Conservation (phyloP, 64 coral and sea anemone species). For the Pocillopora damicornis region DNA sequence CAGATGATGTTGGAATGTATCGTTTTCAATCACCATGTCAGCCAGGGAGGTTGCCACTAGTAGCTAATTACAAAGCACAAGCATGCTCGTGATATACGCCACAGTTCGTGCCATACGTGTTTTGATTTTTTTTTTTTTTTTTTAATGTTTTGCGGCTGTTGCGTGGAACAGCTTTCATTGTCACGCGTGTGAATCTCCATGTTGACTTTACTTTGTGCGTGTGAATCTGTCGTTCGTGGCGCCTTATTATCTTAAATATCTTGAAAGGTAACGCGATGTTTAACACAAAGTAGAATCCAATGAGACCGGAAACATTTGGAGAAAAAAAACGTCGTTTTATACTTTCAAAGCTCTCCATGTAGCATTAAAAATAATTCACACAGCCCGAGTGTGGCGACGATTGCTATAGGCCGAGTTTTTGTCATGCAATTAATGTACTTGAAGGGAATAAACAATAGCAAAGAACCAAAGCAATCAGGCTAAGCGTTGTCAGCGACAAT, state of each 20-base stretch:
- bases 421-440: conserved; percentile 23
- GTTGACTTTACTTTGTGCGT: neutral
- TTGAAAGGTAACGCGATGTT: conserved; percentile 11
- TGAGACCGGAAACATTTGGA: conserved; percentile 14
- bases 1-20: conserved; percentile 17
- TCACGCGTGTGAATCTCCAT: neutral
- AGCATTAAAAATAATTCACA: conserved; percentile 16
- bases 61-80: conserved; percentile 19
- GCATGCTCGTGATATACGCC: conserved; percentile 15
- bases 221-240: conserved; percentile 16
- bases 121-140: no score
- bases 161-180: no score
- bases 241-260: no score
- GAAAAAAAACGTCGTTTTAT: conserved; percentile 37
- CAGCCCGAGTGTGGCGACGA: neutral
- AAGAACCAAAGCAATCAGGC: conserved; percentile 24
- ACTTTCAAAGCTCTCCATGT: conserved; percentile 6
- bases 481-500: conserved; percentile 31
- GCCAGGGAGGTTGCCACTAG: conserved; percentile 12
- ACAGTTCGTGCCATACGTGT: conserved; percentile 25
- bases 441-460: conserved; percentile 27
- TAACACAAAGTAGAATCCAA: conserved; percentile 26
- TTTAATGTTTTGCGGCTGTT: no score
- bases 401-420: neutral
- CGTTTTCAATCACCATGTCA: conserved; percentile 24